Conservation (phyloP, 2,113 vertebrate species). For the Nycticryphes semicollaris region DNA sequence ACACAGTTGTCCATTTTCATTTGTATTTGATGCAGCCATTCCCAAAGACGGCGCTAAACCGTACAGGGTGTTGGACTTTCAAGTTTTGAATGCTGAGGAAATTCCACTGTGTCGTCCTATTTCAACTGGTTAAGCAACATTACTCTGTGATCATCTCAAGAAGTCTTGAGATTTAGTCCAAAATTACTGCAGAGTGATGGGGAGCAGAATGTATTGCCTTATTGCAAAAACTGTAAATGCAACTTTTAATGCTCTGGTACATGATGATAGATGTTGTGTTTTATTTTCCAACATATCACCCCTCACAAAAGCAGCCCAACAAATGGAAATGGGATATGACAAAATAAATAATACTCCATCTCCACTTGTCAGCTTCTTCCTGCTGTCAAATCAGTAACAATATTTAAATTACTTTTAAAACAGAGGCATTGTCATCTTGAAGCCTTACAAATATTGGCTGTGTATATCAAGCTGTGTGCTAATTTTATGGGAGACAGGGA, state of each 20-base stretch:
- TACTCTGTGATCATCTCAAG: background rate
- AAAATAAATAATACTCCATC: constrained; percentile 48
- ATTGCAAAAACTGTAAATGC: background rate
- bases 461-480: background rate
- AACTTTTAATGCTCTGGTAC: background rate
- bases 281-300: constrained; percentile 7
- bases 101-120: background rate
- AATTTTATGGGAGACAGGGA: background rate
- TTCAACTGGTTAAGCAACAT: background rate
- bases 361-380: constrained; percentile 1
- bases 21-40: background rate
- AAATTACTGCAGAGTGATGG: background rate
- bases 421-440: background rate
- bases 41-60: background rate
- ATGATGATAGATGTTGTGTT: constrained; percentile 7
- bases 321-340: constrained; percentile 44
- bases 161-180: background rate
- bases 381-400: constrained; percentile 51
- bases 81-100: background rate
- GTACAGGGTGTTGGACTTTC: background rate
- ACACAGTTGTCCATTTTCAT: background rate
- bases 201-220: background rate
- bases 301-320: constrained; percentile 45
- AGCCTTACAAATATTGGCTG: background rate
- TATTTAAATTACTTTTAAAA: constrained; percentile 15